Conservation (phyloP, 1,140 invertebrate species). For the Drosophila micromelanica region DNA sequence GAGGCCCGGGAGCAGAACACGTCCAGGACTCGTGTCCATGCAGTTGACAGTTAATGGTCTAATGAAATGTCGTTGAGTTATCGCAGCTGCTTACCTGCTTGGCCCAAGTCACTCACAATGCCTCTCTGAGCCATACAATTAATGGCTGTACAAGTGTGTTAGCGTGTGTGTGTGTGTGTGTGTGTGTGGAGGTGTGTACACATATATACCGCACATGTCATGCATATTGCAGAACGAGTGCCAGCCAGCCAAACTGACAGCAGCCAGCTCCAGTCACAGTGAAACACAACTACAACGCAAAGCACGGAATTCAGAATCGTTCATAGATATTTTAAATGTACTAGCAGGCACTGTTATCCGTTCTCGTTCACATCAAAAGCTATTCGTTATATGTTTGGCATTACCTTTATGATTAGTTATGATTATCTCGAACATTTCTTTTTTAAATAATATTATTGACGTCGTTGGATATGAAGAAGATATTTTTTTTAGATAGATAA, state of each 20-base stretch:
- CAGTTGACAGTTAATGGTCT: conserved; percentile 76
- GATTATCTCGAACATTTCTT: no score
- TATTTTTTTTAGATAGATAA: no score
- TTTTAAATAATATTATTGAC: no score
- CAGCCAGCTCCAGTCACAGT: conserved; percentile 9
- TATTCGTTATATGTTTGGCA: no score
- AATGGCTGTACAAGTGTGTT: conserved; percentile 35
- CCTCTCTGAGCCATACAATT: conserved; percentile 46
- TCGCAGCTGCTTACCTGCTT: conserved; percentile 64
- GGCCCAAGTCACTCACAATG: conserved; percentile 33
- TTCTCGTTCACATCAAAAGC: no score
- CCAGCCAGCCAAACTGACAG: conserved; percentile 7
- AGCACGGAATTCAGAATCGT: conserved; percentile 2
- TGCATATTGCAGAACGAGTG: conserved; percentile 34
- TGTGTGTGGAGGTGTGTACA: conserved; percentile 11
- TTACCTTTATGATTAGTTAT: no score
- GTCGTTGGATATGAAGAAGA: no score
- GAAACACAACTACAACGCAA: conserved; percentile 5
- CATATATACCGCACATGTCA: conserved; percentile 30
- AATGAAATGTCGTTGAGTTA: conserved; percentile 77
- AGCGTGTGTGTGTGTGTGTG: conserved; percentile 1
- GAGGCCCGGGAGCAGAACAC: not conserved
- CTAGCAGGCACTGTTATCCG: no score
- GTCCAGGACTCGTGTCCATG: conserved; percentile 17
- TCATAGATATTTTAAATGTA: not conserved